These are phyloP conservation scores for Drosophila imparisetae DNA, from an alignment of 2,888 invertebrate genomes.

Conservation along the genomic window DNA sequence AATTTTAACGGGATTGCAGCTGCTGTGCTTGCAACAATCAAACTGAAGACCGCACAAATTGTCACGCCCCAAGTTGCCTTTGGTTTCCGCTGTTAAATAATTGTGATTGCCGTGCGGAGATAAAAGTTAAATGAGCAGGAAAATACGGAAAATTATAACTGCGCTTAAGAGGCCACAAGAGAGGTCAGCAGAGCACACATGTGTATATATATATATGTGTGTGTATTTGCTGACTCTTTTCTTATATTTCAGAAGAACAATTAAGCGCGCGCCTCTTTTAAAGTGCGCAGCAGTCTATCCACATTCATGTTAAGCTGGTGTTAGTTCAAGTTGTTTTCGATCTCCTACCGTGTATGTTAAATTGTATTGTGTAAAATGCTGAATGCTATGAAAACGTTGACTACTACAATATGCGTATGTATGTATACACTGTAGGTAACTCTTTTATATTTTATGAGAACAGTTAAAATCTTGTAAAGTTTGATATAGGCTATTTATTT, in stretches of 20 bases:
- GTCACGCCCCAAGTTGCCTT: conserved; percentile 31
- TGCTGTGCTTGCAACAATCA: conserved; percentile 31
- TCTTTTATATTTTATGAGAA: too few species aligned
- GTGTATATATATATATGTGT: neutral
- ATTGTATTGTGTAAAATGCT: neutral
- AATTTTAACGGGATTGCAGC: conserved; percentile 40
- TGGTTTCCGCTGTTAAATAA: conserved; percentile 80
- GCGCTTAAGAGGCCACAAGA: conserved; percentile 37
- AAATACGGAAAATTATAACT: conserved; percentile 75
- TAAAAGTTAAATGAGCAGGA: conserved; percentile 83
- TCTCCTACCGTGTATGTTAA: neutral
- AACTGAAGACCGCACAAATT: conserved; percentile 51
- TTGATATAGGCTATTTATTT: neutral
- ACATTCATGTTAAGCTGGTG: neutral
- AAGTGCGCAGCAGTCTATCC: neutral
- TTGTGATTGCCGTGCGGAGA: conserved; percentile 77
- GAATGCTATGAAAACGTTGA: neutral
- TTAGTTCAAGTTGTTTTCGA: neutral
- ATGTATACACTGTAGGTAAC: too few species aligned
- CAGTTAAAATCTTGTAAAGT: too few species aligned
- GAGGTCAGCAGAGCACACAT: conserved; percentile 15
- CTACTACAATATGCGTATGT: neutral
- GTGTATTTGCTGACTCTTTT: neutral
- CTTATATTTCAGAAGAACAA: neutral
- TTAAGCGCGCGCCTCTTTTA: neutral